A percentile compares a stretch with the other conserved stretches of the same genome.
Conservation (phyloP, 2,113 vertebrate species). For the Panthera tigris region DNA sequence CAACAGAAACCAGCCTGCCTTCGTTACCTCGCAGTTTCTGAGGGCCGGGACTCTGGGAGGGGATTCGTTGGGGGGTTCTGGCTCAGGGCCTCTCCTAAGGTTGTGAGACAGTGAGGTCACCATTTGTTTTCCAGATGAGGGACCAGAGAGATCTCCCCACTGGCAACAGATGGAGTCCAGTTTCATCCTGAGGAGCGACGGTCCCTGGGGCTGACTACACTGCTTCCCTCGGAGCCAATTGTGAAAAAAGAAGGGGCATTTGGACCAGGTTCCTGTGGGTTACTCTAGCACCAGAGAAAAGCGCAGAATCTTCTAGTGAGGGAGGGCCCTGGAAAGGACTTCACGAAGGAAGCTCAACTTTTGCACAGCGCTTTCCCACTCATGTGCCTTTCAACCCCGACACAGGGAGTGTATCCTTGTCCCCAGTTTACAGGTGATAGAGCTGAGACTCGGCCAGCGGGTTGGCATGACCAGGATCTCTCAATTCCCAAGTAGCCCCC, state of each 20-base stretch:
- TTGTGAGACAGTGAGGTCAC: too few species aligned
- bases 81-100: background rate
- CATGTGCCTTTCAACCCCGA: background rate
- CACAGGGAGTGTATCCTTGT: accelerated
- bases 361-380: background rate
- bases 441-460: background rate
- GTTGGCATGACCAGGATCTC: background rate
- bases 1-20: background rate
- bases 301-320: background rate
- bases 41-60: too few species aligned
- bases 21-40: background rate
- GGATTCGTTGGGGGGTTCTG: background rate
- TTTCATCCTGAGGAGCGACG: too few species aligned
- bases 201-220: accelerated
- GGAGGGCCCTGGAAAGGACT: background rate
- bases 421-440: background rate
- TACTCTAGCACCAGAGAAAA: too few species aligned
- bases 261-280: background rate
- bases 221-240: accelerated
- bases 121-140: background rate
- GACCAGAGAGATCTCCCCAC: background rate
- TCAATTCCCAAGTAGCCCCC: background rate
- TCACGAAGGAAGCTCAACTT: background rate
- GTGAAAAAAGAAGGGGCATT: accelerated
- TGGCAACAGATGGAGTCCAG: accelerated